Percentiles rank a stretch among this genome's conserved stretches.
These are phyloP conservation scores for Acrocephalus arundinaceus DNA, from an alignment of 2,113 vertebrate genomes.

Conservation along the genomic window DNA sequence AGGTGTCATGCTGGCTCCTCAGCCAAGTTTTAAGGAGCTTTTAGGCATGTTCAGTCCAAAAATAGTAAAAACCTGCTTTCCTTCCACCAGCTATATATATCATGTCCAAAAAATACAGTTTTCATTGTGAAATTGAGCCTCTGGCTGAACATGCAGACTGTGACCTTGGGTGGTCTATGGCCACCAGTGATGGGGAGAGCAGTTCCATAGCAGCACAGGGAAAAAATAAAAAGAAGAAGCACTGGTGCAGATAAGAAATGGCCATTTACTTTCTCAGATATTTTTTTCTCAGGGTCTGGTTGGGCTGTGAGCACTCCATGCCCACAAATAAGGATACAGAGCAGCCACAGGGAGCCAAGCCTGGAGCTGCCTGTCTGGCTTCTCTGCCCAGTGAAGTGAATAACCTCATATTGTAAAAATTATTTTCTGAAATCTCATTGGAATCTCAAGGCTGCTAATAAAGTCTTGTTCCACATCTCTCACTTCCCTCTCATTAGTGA, in stretches of 20 bases:
- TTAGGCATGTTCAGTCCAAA: neutral
- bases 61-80: neutral
- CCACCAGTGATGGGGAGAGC: neutral
- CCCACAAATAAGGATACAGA: neutral
- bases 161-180: neutral
- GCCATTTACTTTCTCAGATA: neutral
- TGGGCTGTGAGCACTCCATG: constrained; percentile 41
- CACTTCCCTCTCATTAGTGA: neutral
- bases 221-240: neutral
- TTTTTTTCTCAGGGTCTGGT: neutral
- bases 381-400: constrained; percentile 56
- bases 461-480: neutral
- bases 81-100: neutral
- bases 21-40: neutral
- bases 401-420: neutral
- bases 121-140: neutral
- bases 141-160: neutral
- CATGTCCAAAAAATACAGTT: neutral
- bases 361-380: constrained; percentile 35
- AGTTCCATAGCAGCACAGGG: neutral
- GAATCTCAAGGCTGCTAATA: neutral
- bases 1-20: neutral
- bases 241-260: neutral
- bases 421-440: neutral
- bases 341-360: constrained; percentile 39